Evolutionary conservation across 2,113 vertebrate species (phyloP).

Genomic region (Stegostoma tigrinum): DNA sequence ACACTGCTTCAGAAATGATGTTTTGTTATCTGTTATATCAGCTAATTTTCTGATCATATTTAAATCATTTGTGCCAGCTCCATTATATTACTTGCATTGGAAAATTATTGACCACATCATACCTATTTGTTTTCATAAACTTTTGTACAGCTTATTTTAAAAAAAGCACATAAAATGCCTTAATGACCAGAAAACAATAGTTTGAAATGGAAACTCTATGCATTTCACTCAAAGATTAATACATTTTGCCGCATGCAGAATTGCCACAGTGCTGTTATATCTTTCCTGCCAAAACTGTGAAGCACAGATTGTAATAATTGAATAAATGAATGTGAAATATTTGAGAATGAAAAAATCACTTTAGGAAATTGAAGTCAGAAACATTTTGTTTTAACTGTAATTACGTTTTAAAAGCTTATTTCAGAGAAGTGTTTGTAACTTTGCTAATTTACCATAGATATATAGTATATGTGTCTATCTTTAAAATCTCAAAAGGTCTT

Average conservation of each 20-base stretch:
- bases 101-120: neutral
- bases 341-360: neutral
- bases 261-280: neutral
- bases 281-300: neutral
- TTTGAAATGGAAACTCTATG: neutral
- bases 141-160: neutral
- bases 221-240: neutral
- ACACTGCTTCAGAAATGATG: neutral
- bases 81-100: neutral
- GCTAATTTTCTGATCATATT: neutral
- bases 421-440: neutral
- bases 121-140: neutral
- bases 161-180: neutral
- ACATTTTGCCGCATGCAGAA: neutral
- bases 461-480: neutral
- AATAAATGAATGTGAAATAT: neutral
- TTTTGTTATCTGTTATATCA: neutral
- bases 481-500: neutral
- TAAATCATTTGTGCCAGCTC: neutral
- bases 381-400: neutral
- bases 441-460: neutral
- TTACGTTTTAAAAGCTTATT: neutral
- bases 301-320: neutral
- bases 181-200: neutral
- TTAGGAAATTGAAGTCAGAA: neutral